These are phyloP conservation scores for Dromas ardeola DNA, from an alignment of 2,113 vertebrate genomes.

Conservation along the genomic window DNA sequence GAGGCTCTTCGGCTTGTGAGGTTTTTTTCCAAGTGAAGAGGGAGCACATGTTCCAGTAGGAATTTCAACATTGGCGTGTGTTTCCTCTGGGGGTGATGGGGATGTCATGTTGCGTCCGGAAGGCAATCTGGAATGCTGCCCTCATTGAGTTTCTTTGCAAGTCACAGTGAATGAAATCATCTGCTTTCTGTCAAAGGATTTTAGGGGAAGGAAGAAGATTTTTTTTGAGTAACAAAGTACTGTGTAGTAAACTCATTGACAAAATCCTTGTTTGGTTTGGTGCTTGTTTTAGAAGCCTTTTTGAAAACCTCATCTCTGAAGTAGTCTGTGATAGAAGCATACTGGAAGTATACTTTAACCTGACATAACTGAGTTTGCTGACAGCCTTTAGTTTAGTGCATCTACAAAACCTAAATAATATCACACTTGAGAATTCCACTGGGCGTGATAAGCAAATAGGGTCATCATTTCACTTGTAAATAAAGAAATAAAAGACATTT, in stretches of 20 bases:
- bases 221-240: not conserved
- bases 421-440: not conserved
- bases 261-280: not conserved
- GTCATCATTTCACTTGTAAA: not conserved
- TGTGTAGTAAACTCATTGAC: not conserved
- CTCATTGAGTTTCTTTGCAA: not conserved
- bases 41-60: conserved; percentile 14
- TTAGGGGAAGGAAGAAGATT: not conserved
- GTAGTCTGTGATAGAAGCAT: not conserved
- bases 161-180: not conserved
- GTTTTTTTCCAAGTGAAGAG: not conserved
- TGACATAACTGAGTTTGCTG: not conserved
- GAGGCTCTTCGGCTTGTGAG: conserved; percentile 14
- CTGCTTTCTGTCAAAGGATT: conserved; percentile 27
- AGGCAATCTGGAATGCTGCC: conserved; percentile 40
- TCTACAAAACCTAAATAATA: not conserved
- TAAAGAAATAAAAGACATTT: not conserved
- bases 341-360: not conserved
- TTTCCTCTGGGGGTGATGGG: conserved; percentile 40
- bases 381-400: not conserved
- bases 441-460: not conserved
- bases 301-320: not conserved
- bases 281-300: not conserved
- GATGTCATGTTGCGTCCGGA: conserved; percentile 8
- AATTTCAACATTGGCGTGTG: not conserved